Conservation (phyloP, 1,140 invertebrate genomes). For the Lamellibrachia luymesi region DNA sequence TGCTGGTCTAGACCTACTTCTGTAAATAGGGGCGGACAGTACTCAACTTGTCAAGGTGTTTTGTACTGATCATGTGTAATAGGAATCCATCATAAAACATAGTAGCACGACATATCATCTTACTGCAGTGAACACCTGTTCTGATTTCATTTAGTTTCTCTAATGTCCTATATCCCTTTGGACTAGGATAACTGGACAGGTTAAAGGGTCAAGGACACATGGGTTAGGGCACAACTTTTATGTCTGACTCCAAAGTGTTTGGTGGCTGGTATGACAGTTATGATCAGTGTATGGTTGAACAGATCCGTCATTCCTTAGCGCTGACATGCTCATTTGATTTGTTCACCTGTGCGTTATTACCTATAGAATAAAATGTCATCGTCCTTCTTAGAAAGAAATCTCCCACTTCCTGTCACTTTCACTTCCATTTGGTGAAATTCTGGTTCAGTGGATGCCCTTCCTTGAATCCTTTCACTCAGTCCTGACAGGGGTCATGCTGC, state of each 20-base stretch:
- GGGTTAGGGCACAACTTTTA: not conserved
- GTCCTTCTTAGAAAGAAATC: not conserved
- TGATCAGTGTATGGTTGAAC: not conserved
- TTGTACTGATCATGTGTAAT: not conserved
- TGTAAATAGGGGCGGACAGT: not conserved
- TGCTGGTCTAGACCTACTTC: not conserved
- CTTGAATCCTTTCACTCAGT: not conserved
- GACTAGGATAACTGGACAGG: not conserved
- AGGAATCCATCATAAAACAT: not conserved
- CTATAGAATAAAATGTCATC: not conserved
- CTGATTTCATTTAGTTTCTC: not conserved
- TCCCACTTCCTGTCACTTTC: not conserved
- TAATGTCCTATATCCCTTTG: not conserved
- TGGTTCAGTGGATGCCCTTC: not conserved
- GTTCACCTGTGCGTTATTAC: not conserved
- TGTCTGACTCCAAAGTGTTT: not conserved
- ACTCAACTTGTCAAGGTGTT: not conserved
- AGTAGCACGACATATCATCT: not conserved
- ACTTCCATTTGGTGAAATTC: not conserved
- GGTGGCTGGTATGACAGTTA: not conserved
- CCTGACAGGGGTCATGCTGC: not conserved
- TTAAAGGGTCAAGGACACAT: not conserved
- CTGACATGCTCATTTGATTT: not conserved
- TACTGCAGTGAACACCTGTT: not conserved
- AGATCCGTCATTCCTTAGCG: not conserved